phyloP scores from a whole-genome alignment of 2,888 invertebrate species.

The Sinhomidia bicolor region DNA sequence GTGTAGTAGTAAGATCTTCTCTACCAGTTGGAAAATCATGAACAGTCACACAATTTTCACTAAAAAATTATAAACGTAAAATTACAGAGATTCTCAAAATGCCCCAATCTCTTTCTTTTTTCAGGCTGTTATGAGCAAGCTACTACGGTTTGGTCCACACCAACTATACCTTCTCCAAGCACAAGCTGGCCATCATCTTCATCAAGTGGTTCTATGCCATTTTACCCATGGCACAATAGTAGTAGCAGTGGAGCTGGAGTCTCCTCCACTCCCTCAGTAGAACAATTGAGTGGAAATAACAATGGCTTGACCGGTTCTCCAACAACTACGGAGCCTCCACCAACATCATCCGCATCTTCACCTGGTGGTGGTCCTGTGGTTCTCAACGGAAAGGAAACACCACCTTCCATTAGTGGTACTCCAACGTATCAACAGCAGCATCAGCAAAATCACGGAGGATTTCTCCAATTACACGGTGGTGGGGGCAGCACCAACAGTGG shows the following conservation, averaged over 20 bases:
- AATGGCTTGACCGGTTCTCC: background rate
- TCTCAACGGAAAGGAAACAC: slow-evolving; percentile 63
- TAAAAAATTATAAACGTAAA: background rate
- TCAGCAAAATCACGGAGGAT: slow-evolving; percentile 27
- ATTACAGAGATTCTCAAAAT: background rate
- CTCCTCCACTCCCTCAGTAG: slow-evolving; percentile 29
- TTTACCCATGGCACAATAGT: slow-evolving; percentile 77
- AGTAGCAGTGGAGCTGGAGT: background rate
- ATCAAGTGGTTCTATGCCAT: slow-evolving; percentile 69
- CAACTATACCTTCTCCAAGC: slow-evolving; percentile 72
- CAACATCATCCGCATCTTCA: slow-evolving; percentile 43
- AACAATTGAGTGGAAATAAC: slow-evolving; percentile 31
- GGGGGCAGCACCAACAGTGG: background rate
- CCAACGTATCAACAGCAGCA: slow-evolving; percentile 57
- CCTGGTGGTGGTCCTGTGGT: slow-evolving; percentile 42
- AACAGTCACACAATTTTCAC: too few species aligned
- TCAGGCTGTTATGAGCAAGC: slow-evolving; percentile 75
- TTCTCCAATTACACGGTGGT: slow-evolving; percentile 3
- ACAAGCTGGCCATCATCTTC: slow-evolving; percentile 76
- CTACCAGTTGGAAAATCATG: too few species aligned
- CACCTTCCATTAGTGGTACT: slow-evolving; percentile 57
- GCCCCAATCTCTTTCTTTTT: slow-evolving; percentile 40
- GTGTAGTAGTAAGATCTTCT: too few species aligned
- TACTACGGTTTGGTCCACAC: slow-evolving; percentile 74
- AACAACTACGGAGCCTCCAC: background rate